phyloP scores from a whole-genome alignment of 1,140 invertebrate genomes.

The Scaptomyza hsui region DNA sequence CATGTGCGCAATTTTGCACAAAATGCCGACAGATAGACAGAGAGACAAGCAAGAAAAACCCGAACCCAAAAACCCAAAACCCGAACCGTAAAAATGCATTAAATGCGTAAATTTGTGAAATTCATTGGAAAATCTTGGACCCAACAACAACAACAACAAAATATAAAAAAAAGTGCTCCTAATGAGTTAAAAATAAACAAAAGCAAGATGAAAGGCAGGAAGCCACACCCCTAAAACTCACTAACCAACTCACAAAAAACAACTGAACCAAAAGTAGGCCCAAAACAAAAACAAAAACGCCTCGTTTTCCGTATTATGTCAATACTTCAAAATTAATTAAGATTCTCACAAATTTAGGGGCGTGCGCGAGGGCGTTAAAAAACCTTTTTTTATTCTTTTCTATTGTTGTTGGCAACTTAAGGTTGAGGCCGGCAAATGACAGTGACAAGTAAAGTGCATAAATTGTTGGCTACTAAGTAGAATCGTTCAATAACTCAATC shows the following conservation, averaged over 20 bases:
- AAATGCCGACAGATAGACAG: slow-evolving; percentile 59
- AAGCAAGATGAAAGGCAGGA: slow-evolving; percentile 58
- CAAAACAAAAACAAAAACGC: slow-evolving; percentile 6
- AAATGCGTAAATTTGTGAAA: slow-evolving; percentile 65
- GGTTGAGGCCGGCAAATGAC: slow-evolving; percentile 15
- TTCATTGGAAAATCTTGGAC: slow-evolving; percentile 36
- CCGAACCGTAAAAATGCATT: slow-evolving; percentile 37
- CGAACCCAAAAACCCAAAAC: slow-evolving; percentile 40
- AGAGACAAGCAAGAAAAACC: slow-evolving; percentile 51
- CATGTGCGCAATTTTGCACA: slow-evolving; percentile 72
- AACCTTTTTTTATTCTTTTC: slow-evolving; percentile 10
- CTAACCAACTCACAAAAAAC: slow-evolving; percentile 19
- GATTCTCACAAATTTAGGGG: slow-evolving; percentile 48
- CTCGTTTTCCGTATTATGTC: slow-evolving; percentile 39
- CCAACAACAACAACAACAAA: too few relatives aligned
- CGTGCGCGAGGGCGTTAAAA: slow-evolving; percentile 15
- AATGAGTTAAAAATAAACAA: slow-evolving; percentile 28
- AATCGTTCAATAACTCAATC: slow-evolving; percentile 24
- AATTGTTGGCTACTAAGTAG: slow-evolving; percentile 37
- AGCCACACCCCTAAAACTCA: slow-evolving; percentile 56
- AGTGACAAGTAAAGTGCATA: slow-evolving; percentile 51
- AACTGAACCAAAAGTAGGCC: slow-evolving; percentile 8
- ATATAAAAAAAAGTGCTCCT: slow-evolving; percentile 30
- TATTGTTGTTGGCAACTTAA: slow-evolving; percentile 6
- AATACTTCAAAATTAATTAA: slow-evolving; percentile 77